These are phyloP conservation scores for Lepidocolaptes lacrymiger DNA, from an alignment of 2,797 vertebrate genomes.

Conservation along the genomic window DNA sequence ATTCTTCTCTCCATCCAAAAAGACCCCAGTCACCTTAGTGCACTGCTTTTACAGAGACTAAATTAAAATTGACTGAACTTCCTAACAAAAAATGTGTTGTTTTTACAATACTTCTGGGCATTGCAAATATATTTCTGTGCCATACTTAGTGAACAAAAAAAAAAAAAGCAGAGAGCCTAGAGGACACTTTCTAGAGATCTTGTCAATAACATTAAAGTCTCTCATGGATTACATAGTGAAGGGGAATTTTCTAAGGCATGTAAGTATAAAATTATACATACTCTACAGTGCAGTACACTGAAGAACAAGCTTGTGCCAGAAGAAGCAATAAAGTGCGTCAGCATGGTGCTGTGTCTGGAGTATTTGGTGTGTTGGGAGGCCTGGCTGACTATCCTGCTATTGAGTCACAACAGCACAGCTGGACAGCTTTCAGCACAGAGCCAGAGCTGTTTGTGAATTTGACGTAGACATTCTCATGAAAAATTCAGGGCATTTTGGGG, in stretches of 20 bases:
- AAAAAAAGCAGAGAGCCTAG: background rate
- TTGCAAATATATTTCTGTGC: background rate
- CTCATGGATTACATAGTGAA: background rate
- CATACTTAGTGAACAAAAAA: background rate
- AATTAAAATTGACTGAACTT: background rate
- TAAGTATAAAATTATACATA: background rate
- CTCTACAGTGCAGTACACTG: background rate
- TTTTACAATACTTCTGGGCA: background rate
- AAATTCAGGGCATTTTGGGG: slow-evolving; percentile 9
- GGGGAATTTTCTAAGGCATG: background rate
- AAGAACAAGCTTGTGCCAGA: slow-evolving; percentile 39
- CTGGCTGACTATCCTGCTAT: background rate
- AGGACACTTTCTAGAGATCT: background rate
- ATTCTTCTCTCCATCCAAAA: background rate
- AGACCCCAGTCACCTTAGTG: background rate
- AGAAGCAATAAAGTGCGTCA: slow-evolving; percentile 22
- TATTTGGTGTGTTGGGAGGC: background rate
- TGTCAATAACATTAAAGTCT: background rate
- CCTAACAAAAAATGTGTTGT: background rate
- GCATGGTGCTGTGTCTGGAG: slow-evolving; percentile 8
- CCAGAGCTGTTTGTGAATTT: background rate
- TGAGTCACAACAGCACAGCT: slow-evolving; percentile 44
- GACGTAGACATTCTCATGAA: slow-evolving; percentile 24
- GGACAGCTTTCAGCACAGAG: slow-evolving; percentile 21
- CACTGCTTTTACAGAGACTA: background rate